Base-by-base conservation (phyloP, 2,113 vertebrate genomes). In the Todiramphus saurophagus region DNA sequence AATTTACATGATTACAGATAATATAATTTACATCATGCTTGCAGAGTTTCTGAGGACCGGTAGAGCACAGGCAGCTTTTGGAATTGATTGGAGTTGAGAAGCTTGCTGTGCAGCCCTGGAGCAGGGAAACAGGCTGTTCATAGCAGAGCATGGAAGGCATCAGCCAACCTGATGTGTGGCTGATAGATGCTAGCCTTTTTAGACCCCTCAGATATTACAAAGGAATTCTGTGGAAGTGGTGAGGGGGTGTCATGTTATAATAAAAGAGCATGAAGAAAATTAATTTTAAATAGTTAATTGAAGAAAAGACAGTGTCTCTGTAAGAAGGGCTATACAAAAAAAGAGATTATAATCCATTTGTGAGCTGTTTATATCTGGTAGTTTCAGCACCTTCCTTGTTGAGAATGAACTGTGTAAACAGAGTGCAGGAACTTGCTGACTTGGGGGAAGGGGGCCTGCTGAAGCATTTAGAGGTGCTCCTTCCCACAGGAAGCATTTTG, bases 1-100 rank as follows among this genome's bases (percentile, higher is more conserved):
- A 96, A 96, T 97, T 97, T 97, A 89, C 94, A 96, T 95, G 92
- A 96, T 96, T 97, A 87, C 92, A 92, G 94, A 93, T 90, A 94
- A 96, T 96, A 79, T 76, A 95, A 94, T 97, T 95, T 95, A 94
- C 91, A 94, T 91, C 87, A 82, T 89, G 81, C 92, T 96, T 87
- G 89, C 3, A 18, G 91, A 94, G 86, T 89, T 96, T 87, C 92
- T 94, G 81, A 95, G 94, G 89, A 91, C 77, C 7, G 2, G 69
- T 87, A 76, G 89, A 76, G 81, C 12, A 2, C 66, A 87, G 91
- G 50, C 77, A 89, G 86, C 73, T 89, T 96, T 94, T 93, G 87
- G 91, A 94, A 66, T 58, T 97, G 95, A 96, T 95, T 96, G 96
- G 43, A 91, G 83, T 55, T 73, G 67, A 87, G 81, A 58, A 87